Base-by-base conservation (phyloP, 2,888 invertebrate species). In the Aphrophora alni region DNA sequence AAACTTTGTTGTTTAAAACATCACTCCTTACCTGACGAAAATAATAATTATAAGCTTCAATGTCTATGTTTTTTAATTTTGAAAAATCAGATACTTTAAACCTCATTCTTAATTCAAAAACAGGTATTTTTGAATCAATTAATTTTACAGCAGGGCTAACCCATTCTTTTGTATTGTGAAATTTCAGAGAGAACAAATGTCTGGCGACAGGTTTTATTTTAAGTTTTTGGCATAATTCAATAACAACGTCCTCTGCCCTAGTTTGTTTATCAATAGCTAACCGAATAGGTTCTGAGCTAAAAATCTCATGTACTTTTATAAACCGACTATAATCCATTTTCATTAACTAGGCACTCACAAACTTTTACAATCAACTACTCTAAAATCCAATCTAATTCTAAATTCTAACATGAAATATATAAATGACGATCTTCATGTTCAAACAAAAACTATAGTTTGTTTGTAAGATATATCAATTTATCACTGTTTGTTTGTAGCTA, bases 11-110 rank as follows among this genome's bases (percentile, higher is more conserved):
- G 79, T 94, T 92, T 81, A 95, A 90, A 72, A 97, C 93, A 90
- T 97, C 97, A 86, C 91, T 90, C 38, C 95, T 90, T 71, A 94
- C 94, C 92, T 97, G 97, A 88, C 93, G 93, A 87, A 95, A 97
- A 87, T 94, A 94, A 88, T 96, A 97, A 86, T 96, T 93, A 87
- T 95, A 97, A 0, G 97, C 94, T 78, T 91, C 91, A 74, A 90
- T 88, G 88, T 97, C 97, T 75, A 94, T 88, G 80, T 91, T 91
- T 85, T 91, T 91, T 75, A 95, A 88, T 84, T 91, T 90, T 14
- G 90, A 88, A 70, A 94, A 87, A 85, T 91, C 91, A 2, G 93
- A 92, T 28, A 93, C 91, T 89, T 95, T 96, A 87, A 93, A 97
- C 77, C 97, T 91, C 86, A 97, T 91, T 82, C 96, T 92, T 85